Base-by-base conservation (phyloP, 2,888 invertebrate species). In the Hydrotaea cyrtoneurina region DNA sequence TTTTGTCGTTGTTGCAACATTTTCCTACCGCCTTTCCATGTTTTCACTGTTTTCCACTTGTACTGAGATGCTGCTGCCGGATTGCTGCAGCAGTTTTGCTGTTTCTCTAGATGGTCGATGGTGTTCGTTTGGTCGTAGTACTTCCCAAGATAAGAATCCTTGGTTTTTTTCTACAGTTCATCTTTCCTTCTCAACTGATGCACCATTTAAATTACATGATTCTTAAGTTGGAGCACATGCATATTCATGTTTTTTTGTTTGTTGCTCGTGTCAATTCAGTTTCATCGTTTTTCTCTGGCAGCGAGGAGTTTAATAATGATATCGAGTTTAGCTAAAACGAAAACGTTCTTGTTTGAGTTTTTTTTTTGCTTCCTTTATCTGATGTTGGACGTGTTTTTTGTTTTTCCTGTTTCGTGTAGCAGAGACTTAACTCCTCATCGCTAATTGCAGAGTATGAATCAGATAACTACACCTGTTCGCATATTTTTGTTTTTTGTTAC, bases 381-480 rank as follows among this genome's bases (percentile, higher is more conserved):
- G 64, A 64, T 57, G 36, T 31, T 62, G 62, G 4, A 62, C 31
- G 62, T 62, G 62, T 43, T 66, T 36, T 43, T 43, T n/a, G 10
- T 15, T 66, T 43, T 72, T 23, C 31, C n/a, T 36, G 13, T 19
- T 69, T 71, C 31, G 31, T 46, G 19, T 15, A 13, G 43, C 39
- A 43, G 53, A 53, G 55, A 72, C 23, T 53, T 53, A 17, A 50
- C 50, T n/a, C 3, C 31, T 4, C 17, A 10, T 72, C 26, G 15
- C 72, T 72, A 72, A 72, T 72, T 72, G 36, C 72, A 15, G 26
- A 26, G 26, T 53, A 72, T 53, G 17, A 53, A 72, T 72, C 72
- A 53, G 72, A 53, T 71, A 53, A 17, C 36, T 31, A 36, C 72
- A 72, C 72, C 72, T 72, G 72, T 53, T 53, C 31, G 5, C 39